Conservation (phyloP, 2,888 invertebrate species). For the Scaptomyza caliginosa region DNA sequence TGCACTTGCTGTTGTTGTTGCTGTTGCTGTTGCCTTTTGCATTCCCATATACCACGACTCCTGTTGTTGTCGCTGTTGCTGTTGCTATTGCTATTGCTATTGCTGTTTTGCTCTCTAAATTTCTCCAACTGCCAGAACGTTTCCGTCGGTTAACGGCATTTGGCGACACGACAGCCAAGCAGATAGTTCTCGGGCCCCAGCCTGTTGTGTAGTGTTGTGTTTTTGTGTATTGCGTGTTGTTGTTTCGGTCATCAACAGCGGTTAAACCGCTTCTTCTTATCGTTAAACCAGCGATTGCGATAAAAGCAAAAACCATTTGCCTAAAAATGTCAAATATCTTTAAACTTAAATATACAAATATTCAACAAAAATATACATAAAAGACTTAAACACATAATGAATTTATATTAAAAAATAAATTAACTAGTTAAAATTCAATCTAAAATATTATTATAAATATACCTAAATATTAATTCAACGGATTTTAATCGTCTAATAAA, state of each 20-base stretch:
- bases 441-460: background rate
- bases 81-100: conserved; percentile 53
- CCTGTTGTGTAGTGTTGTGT: conserved; percentile 44
- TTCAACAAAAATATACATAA: background rate
- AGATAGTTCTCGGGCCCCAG: conserved; percentile 62
- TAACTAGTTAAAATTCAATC: background rate
- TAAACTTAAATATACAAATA: background rate
- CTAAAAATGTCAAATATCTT: background rate
- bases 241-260: conserved; percentile 26
- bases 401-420: background rate
- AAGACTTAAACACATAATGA: background rate
- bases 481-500: background rate
- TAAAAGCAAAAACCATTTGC: background rate
- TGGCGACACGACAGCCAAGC: conserved; percentile 69
- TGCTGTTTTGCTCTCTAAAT: conserved; percentile 72
- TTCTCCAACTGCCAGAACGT: conserved; percentile 50
- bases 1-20: conserved; percentile 51
- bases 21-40: conserved; percentile 41
- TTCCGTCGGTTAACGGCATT: conserved; percentile 74
- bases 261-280: background rate
- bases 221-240: conserved; percentile 47
- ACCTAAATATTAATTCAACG: background rate
- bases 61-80: conserved; percentile 36
- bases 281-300: background rate
- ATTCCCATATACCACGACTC: conserved; percentile 26